Percentiles rank a stretch among this genome's conserved stretches.
phyloP scores from a whole-genome alignment of 2,797 vertebrate species.

The Pipistrellus kuhlii region DNA sequence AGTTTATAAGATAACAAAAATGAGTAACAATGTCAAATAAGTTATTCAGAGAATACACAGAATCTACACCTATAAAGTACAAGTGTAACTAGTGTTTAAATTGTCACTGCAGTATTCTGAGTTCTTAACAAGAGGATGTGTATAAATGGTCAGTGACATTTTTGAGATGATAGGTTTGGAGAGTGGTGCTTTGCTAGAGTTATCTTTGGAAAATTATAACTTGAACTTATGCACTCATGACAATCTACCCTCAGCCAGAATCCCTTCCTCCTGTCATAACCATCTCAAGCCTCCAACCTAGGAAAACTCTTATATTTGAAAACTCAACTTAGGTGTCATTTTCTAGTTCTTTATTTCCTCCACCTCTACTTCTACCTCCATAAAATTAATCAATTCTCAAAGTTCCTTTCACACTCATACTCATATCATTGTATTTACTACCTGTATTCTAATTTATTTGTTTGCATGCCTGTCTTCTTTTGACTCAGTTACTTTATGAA shows the following conservation, averaged over 20 bases:
- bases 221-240: background rate
- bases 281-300: background rate
- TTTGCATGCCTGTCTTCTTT: slow-evolving; percentile 54
- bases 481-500: slow-evolving; percentile 7
- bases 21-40: background rate
- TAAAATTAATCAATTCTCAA: slow-evolving; percentile 40
- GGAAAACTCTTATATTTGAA: slow-evolving; percentile 59
- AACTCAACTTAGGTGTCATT: background rate
- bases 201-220: background rate
- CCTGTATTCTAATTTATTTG: slow-evolving; percentile 60
- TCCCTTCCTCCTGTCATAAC: background rate
- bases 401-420: background rate
- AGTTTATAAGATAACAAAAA: background rate
- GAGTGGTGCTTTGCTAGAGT: background rate
- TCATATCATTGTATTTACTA: slow-evolving; percentile 34
- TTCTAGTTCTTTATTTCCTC: slow-evolving; percentile 59
- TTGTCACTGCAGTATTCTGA: background rate
- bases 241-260: background rate
- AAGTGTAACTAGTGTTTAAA: background rate
- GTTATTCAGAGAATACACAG: background rate
- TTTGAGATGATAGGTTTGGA: background rate
- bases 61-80: background rate
- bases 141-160: background rate
- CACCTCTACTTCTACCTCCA: background rate
- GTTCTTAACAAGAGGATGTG: background rate